Evolutionary conservation across 2,113 vertebrate genomes (phyloP), one percentile per base, ranked within the genome.

Genomic region (Pygoscelis adeliae): DNA sequence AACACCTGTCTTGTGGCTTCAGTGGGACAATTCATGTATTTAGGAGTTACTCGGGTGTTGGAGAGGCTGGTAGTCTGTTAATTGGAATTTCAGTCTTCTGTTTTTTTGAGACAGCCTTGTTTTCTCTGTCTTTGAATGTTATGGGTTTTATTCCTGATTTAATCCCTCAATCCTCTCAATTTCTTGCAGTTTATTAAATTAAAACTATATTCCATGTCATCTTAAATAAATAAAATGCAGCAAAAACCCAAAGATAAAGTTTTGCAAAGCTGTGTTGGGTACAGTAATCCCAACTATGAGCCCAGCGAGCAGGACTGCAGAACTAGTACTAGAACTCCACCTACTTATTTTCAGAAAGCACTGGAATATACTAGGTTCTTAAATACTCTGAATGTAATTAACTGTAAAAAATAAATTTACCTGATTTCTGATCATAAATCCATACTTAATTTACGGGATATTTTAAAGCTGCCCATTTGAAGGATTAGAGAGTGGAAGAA

Each of bases 381-480:
- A 90, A 93, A 70, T 77, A 77, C 40, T 79, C 40, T 40, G 29
- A 71, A 77, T 80, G 49, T 81, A 92, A 87, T 94, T 84, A 95
- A 70, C 85, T 77, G 32, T 74, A 58, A 76, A 69, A 90, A 79
- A 69, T 1, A 30, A 72, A 81, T 22, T 38, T 84, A 80, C 38
- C 84, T 90, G 47, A 86, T 91, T 95, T 91, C 55, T 86, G 81
- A 77, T 95, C 78, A 66, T 73, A 93, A 97, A 67, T 50, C 62
- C 82, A 13, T 49, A 30, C 55, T 90, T 83, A 62, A 94, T 93
- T 89, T 73, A 50, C 1, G 5, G 38, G 81, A 50, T 96, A 91
- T 90, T 94, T 74, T 92, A 92, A 97, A 91, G 40, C 91, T 94
- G 76, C 47, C 50, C 14, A n/a, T 96, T 76, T 77, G 66, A 96